Percentiles rank a stretch among this genome's conserved stretches.
Conservation (phyloP, 2,888 invertebrate species). For the Napeogenes inachia region DNA sequence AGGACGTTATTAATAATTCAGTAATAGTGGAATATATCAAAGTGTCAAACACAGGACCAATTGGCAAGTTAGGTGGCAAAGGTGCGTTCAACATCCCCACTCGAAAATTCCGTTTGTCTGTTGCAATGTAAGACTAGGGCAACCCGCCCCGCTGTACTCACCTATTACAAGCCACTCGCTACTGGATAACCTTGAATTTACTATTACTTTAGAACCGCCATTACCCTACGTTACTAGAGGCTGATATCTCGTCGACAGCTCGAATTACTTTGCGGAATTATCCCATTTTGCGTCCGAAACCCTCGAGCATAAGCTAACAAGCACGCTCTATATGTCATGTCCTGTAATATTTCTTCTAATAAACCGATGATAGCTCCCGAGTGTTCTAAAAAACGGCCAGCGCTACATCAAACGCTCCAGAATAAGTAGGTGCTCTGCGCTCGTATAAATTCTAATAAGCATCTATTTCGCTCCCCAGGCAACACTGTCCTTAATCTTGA, state of each 20-base stretch:
- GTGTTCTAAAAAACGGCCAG: slow-evolving; percentile 60
- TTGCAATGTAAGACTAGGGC: slow-evolving; percentile 49
- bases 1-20: slow-evolving; percentile 41
- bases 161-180: slow-evolving; percentile 67
- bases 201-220: slow-evolving; percentile 54
- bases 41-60: slow-evolving; percentile 68
- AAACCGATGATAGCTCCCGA: slow-evolving; percentile 59
- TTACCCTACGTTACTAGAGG: slow-evolving; percentile 64
- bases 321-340: slow-evolving; percentile 51
- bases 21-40: slow-evolving; percentile 63
- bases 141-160: slow-evolving; percentile 66
- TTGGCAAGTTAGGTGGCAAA: slow-evolving; percentile 60
- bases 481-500: slow-evolving; percentile 68
- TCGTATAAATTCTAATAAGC: slow-evolving; percentile 72
- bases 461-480: slow-evolving; percentile 64
- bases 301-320: slow-evolving; percentile 59
- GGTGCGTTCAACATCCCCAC: slow-evolving; percentile 63
- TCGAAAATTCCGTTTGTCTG: slow-evolving; percentile 54
- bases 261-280: slow-evolving; percentile 64
- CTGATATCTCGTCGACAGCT: slow-evolving; percentile 67
- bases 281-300: slow-evolving; percentile 57
- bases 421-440: slow-evolving; percentile 40
- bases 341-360: slow-evolving; percentile 64
- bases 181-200: slow-evolving; percentile 66
- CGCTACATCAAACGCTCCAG: slow-evolving; percentile 51